Evolutionary conservation across 2,888 invertebrate species (phyloP).

Genomic region (Tachina lurida): DNA sequence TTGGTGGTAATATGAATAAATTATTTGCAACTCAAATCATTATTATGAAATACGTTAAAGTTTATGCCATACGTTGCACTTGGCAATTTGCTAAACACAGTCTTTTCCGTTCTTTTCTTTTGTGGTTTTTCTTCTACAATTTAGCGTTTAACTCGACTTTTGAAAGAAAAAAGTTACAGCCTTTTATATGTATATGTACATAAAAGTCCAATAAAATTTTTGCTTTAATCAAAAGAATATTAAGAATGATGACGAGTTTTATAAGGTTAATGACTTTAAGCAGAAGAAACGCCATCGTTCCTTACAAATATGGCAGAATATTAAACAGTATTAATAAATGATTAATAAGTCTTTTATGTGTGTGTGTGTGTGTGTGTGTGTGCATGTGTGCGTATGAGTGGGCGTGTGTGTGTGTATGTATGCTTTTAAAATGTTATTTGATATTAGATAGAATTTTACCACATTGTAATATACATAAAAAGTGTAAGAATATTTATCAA

Average conservation of each 20-base stretch:
- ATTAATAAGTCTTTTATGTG: constrained; percentile 52
- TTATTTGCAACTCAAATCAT: constrained; percentile 61
- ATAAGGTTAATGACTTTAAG: constrained; percentile 52
- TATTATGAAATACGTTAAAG: constrained; percentile 53
- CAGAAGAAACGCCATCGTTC: not conserved
- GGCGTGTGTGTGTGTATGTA: not conserved
- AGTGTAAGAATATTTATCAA: not conserved
- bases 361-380: not conserved
- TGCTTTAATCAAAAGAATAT: constrained; percentile 23
- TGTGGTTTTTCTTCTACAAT: constrained; percentile 21
- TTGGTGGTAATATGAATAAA: constrained; percentile 56
- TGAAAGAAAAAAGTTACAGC: constrained; percentile 15
- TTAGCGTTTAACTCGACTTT: constrained; percentile 39
- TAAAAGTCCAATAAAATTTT: constrained; percentile 13
- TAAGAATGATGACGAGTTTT: constrained; percentile 32
- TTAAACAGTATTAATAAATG: constrained; percentile 42
- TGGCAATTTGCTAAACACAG: not conserved
- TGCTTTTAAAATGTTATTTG: not conserved
- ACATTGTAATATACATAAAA: too few species aligned
- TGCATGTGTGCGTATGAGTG: not conserved
- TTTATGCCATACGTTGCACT: constrained; percentile 42
- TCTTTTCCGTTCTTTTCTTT: constrained; percentile 15
- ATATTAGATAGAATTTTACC: not conserved
- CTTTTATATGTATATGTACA: not conserved
- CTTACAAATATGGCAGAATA: constrained; percentile 1